Base-by-base conservation (phyloP, 2,113 vertebrate genomes). In the Otocyon megalotis region DNA sequence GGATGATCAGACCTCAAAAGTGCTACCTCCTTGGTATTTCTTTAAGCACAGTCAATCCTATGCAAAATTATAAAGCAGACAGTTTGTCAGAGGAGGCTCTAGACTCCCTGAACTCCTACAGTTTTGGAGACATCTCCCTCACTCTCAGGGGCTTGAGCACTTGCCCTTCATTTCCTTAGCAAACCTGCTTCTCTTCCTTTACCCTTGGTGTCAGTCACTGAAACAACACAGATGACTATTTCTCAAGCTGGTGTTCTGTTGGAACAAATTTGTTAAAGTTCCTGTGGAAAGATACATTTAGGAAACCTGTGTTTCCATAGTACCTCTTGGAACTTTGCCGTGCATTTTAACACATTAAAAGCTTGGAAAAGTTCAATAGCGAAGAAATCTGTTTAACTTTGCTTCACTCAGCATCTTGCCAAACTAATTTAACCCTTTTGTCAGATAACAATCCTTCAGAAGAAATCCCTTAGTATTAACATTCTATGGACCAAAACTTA, bases 181-280 rank as follows among this genome's bases (percentile, higher is more conserved):
- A 93, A 94, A 71, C 6, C 28, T 35, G 28, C 4, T 94, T 95
- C 15, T 89, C 32, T 87, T 88, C 35, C 22, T 35, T 95, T 28
- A 81, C 16, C 37, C 24, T 48, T 13, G 71, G 8, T 85, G 28
- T 92, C 54, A 67, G 53, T 82, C 65, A 91, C 17, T 82, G 48
- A 88, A 77, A 81, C 11, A 74, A 53, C 32, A 84, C 5, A 85
- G 19, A 95, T 65, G 3, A 93, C 1, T 60, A 76, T 81, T 77
- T 95, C 48, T 97, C 63, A 98, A 94, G 17, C 50, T 92, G 62
- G 9, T 37, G 3, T 93, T 95, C 30, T 93, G 12, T 72, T 72
- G n/a, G 65, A 94, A 56, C 6, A 74, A 92, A 88, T 77, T 91
- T 93, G n/a, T 43, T 81, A 93, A 94, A 95, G 19, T 87, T 97